phyloP scores from a whole-genome alignment of 1,140 invertebrate genomes.

The Hycleus phaleratus region DNA sequence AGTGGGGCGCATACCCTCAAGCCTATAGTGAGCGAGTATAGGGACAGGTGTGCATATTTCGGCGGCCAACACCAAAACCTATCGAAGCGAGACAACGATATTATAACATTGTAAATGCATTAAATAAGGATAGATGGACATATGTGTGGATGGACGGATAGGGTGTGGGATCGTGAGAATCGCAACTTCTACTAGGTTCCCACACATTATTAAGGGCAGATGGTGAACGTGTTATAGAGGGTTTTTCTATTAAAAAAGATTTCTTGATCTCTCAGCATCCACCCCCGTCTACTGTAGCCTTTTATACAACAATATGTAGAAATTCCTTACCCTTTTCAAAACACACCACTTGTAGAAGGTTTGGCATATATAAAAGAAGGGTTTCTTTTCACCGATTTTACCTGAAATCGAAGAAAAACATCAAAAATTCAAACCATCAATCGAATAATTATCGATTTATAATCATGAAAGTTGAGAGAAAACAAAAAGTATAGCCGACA shows the following conservation, averaged over 20 bases:
- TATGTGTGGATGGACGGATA: background rate
- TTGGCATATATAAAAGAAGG: too few relatives aligned
- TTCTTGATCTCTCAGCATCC: slow-evolving; percentile 17
- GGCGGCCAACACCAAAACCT: background rate
- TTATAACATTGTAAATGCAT: background rate
- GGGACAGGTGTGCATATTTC: slow-evolving; percentile 40
- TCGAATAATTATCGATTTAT: too few relatives aligned
- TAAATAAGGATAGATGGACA: slow-evolving; percentile 14
- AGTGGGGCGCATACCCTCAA: slow-evolving; percentile 34
- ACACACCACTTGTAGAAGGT: too few relatives aligned
- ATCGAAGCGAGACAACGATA: slow-evolving; percentile 19
- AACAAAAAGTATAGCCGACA: too few relatives aligned
- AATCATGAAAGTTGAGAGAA: too few relatives aligned
- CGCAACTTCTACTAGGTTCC: slow-evolving; percentile 35
- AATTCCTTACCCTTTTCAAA: too few relatives aligned
- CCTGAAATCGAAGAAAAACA: too few relatives aligned
- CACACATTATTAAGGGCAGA: slow-evolving; percentile 38
- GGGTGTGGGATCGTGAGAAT: slow-evolving; percentile 41
- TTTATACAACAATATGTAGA: too few relatives aligned
- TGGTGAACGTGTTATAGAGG: slow-evolving; percentile 30
- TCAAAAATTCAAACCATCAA: too few relatives aligned
- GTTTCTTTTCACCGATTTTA: too few relatives aligned
- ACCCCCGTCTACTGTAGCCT: background rate
- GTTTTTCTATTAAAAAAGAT: slow-evolving; percentile 8
- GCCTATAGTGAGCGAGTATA: slow-evolving; percentile 35